Evolutionary conservation across 2,113 vertebrate genomes (phyloP).

Genomic region (Planiliza haematocheilus): DNA sequence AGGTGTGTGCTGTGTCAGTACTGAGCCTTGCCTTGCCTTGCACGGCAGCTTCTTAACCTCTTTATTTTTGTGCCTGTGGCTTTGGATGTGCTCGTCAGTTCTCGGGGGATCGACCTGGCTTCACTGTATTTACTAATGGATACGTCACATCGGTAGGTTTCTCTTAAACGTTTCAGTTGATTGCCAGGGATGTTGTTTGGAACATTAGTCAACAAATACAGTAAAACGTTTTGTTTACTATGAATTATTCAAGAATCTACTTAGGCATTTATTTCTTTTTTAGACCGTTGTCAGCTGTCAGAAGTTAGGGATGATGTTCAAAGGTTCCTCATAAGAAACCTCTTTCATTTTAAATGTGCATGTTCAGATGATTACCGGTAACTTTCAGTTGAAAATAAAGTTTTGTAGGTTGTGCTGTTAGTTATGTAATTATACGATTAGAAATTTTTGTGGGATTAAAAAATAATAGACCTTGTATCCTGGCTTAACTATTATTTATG

Average conservation of each 20-base stretch:
- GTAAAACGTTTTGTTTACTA: too few species aligned
- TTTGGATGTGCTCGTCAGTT: slow-evolving; percentile 26
- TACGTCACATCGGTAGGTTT: slow-evolving; percentile 18
- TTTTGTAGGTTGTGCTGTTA: background rate
- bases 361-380: background rate
- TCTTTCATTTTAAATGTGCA: too few species aligned
- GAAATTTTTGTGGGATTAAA: background rate
- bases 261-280: too few species aligned
- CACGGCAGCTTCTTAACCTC: slow-evolving; percentile 10
- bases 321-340: background rate
- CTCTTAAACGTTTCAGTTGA: slow-evolving; percentile 1
- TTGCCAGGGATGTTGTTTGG: too few species aligned
- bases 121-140: background rate
- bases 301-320: background rate
- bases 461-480: too few species aligned
- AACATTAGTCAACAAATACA: too few species aligned
- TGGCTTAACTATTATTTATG: too few species aligned
- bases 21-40: slow-evolving; percentile 6
- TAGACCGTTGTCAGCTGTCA: background rate
- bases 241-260: too few species aligned
- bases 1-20: slow-evolving; percentile 28
- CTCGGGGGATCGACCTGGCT: slow-evolving; percentile 20
- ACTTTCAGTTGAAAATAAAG: background rate
- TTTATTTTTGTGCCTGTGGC: background rate
- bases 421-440: background rate